These are phyloP conservation scores for Lutjanus erythropterus DNA, from an alignment of 2,113 vertebrate genomes.

Conservation along the genomic window DNA sequence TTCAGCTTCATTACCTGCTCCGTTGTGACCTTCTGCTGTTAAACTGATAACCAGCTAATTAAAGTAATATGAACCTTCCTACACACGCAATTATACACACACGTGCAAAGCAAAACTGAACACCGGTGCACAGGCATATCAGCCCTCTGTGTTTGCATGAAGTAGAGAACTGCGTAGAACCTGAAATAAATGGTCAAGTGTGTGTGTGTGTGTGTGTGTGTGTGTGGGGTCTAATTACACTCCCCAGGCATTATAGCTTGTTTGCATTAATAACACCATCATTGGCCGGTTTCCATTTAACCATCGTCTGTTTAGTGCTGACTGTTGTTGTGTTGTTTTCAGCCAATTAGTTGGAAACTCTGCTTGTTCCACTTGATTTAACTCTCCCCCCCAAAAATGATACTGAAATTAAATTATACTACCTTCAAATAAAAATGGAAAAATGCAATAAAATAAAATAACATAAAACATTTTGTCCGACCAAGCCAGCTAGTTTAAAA, in stretches of 20 bases:
- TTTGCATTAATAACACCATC: constrained; percentile 42
- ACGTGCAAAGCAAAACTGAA: neutral
- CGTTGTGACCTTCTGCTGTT: constrained; percentile 32
- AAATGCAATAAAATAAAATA: too few species aligned
- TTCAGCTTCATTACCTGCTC: constrained; percentile 29
- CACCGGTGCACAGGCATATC: neutral
- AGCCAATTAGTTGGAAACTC: constrained; percentile 30
- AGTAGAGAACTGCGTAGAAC: neutral
- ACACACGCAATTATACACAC: neutral
- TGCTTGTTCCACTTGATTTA: constrained; percentile 21
- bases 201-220: constrained; percentile 1
- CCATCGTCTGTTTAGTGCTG: constrained; percentile 24
- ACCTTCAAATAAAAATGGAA: neutral
- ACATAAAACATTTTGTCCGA: neutral
- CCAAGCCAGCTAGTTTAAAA: neutral
- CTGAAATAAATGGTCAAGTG: neutral
- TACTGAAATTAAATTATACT: neutral
- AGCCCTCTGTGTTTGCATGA: neutral
- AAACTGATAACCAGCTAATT: constrained; percentile 47
- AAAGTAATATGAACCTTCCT: neutral
- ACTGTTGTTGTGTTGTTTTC: constrained; percentile 13
- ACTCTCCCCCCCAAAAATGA: neutral
- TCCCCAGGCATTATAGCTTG: constrained; percentile 18
- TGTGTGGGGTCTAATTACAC: constrained; percentile 32
- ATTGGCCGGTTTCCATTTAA: constrained; percentile 40